phyloP scores from a whole-genome alignment of 1,140 invertebrate genomes.

The Drosophila subobscura region DNA sequence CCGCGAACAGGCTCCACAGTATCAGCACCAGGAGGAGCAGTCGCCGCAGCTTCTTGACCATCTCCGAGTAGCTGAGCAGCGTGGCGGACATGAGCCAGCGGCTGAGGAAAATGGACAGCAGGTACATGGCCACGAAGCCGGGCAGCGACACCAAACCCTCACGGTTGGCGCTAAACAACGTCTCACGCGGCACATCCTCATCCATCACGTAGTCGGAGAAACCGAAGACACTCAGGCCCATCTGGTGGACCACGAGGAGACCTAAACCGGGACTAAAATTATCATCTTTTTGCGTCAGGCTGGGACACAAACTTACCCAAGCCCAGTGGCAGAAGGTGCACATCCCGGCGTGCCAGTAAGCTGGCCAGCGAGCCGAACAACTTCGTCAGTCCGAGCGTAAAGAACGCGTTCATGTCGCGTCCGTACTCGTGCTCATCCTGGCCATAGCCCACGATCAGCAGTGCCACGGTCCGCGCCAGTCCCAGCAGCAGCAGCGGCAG shows the following conservation, averaged over 20 bases:
- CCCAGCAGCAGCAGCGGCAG: slow-evolving; percentile 89
- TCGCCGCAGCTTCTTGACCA: slow-evolving; percentile 33
- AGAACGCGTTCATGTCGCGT: slow-evolving; percentile 98
- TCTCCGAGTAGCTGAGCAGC: slow-evolving; percentile 43
- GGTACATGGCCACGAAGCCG: slow-evolving; percentile 93
- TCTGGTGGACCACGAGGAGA: slow-evolving; percentile 43
- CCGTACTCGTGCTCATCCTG: slow-evolving; percentile 96
- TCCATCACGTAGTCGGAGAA: slow-evolving; percentile 90
- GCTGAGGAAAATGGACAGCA: slow-evolving; percentile 87
- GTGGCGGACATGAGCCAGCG: slow-evolving; percentile 47
- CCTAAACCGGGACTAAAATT: slow-evolving; percentile 86
- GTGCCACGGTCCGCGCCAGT: slow-evolving; percentile 86
- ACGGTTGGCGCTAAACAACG: slow-evolving; percentile 92
- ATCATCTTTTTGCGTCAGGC: too few species aligned
- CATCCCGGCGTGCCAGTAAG: slow-evolving; percentile 29
- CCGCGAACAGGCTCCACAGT: slow-evolving; percentile 31
- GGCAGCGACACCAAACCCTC: slow-evolving; percentile 94
- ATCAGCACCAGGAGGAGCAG: slow-evolving; percentile 22
- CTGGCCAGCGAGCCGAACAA: slow-evolving; percentile 85
- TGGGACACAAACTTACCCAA: slow-evolving; percentile 64
- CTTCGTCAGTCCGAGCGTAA: slow-evolving; percentile 94
- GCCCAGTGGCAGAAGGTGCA: slow-evolving; percentile 48
- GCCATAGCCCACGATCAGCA: slow-evolving; percentile 90
- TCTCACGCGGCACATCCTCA: slow-evolving; percentile 84
- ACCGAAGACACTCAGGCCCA: slow-evolving; percentile 73